A percentile compares a stretch with the other conserved stretches of the same genome.
Evolutionary conservation across 2,797 vertebrate species (phyloP).

Genomic region (Esox masquinongy): DNA sequence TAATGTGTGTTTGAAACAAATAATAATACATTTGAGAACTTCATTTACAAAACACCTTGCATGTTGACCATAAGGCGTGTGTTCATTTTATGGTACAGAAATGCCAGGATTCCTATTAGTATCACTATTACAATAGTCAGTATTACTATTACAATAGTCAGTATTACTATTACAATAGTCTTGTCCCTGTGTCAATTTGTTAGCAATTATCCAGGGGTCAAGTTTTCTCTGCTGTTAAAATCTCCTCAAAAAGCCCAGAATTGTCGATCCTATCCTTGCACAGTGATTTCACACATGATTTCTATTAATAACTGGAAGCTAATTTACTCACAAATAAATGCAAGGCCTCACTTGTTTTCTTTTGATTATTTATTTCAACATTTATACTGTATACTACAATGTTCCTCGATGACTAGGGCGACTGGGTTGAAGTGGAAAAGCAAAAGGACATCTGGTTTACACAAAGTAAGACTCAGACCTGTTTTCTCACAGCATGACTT

Average conservation of each 20-base stretch:
- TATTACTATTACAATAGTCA: neutral
- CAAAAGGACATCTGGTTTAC: conserved; percentile 75
- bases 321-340: conserved; percentile 1
- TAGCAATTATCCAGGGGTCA: neutral
- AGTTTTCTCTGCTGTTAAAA: neutral
- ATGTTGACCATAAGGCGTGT: neutral
- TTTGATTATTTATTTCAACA: conserved; percentile 23
- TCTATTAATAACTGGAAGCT: neutral
- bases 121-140: neutral
- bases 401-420: no score
- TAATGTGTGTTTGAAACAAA: no score
- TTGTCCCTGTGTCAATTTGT: neutral
- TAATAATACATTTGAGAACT: neutral
- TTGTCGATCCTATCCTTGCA: neutral
- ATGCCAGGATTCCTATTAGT: neutral
- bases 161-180: neutral
- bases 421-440: conserved; percentile 60
- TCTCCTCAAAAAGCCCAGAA: no score
- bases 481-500: conserved; percentile 72
- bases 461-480: conserved; percentile 68
- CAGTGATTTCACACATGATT: neutral
- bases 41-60: neutral
- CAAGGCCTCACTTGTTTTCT: conserved; percentile 30
- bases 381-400: conserved; percentile 17
- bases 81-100: neutral